A percentile compares a stretch with the other conserved stretches of the same genome.
Evolutionary conservation across 1,140 invertebrate species (phyloP).

Genomic region (Drosophila persimilis): DNA sequence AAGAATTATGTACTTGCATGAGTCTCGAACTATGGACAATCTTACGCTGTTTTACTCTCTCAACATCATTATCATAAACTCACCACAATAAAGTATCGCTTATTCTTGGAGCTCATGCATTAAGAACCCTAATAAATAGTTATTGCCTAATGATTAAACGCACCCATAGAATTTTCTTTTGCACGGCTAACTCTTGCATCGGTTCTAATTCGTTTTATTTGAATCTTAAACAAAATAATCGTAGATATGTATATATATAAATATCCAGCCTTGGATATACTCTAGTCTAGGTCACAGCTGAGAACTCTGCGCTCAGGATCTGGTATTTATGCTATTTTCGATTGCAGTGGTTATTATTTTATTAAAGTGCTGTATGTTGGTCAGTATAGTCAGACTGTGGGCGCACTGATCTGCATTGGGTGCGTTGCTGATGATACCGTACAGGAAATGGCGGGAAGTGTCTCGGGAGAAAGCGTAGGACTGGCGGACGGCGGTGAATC

Average conservation of each 20-base stretch:
- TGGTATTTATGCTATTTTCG: constrained; percentile 14
- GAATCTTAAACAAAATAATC: neutral
- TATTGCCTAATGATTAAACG: too few species aligned
- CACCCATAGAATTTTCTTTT: too few species aligned
- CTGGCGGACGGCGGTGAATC: constrained; percentile 41
- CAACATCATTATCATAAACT: too few species aligned
- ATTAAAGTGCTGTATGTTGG: constrained; percentile 64
- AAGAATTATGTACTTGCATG: too few species aligned
- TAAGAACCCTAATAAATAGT: too few species aligned
- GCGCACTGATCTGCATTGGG: constrained; percentile 68
- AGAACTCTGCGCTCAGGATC: constrained; percentile 27
- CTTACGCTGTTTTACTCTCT: too few species aligned
- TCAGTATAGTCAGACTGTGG: constrained; percentile 54
- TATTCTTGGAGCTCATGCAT: too few species aligned
- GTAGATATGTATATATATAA: too few species aligned
- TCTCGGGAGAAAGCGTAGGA: constrained; percentile 5
- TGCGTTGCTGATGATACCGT: constrained; percentile 67
- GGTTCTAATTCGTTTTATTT: neutral
- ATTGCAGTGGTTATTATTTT: constrained; percentile 42
- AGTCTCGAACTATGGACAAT: too few species aligned
- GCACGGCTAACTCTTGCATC: too few species aligned
- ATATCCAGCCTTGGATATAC: neutral
- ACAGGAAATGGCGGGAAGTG: constrained; percentile 34
- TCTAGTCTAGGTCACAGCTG: constrained; percentile 5
- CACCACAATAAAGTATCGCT: too few species aligned